A percentile compares a stretch with the other conserved stretches of the same genome.
Evolutionary conservation across 2,888 invertebrate genomes (phyloP).

Genomic region (Drosophila tripunctata): DNA sequence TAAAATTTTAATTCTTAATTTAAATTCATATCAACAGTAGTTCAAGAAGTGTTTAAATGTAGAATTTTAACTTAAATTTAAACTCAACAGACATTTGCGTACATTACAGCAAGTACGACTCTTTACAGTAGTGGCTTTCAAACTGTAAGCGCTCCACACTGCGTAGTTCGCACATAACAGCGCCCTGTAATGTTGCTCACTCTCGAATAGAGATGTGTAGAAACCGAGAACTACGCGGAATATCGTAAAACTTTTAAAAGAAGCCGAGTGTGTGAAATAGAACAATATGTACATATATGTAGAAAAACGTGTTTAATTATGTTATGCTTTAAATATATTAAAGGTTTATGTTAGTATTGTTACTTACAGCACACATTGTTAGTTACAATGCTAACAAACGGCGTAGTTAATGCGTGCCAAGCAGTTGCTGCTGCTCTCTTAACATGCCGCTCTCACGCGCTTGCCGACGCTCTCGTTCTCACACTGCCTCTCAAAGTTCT

Average conservation of each 20-base stretch:
- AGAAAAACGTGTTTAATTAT: background rate
- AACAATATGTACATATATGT: background rate
- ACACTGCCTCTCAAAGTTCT: background rate
- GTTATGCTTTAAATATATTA: background rate
- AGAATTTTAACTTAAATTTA: too few species aligned
- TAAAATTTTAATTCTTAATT: too few species aligned
- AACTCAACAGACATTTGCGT: background rate
- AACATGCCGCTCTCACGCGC: too few species aligned
- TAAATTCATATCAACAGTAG: too few species aligned
- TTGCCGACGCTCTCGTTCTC: background rate
- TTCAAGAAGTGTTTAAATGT: too few species aligned
- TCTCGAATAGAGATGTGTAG: slow-evolving; percentile 8
- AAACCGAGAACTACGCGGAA: background rate
- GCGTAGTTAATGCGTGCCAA: too few species aligned
- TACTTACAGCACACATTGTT: too few species aligned
- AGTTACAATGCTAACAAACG: too few species aligned
- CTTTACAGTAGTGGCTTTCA: slow-evolving; percentile 1
- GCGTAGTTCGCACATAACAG: background rate
- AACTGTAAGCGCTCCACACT: slow-evolving; percentile 26
- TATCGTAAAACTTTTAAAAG: slow-evolving; percentile 4
- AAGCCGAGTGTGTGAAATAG: background rate
- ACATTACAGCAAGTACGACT: too few species aligned
- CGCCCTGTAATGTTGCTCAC: background rate
- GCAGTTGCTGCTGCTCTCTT: background rate
- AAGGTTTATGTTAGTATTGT: too few species aligned